These are phyloP conservation scores for Rhimphoctona megacephalus DNA, from an alignment of 2,888 invertebrate genomes.

Conservation along the genomic window DNA sequence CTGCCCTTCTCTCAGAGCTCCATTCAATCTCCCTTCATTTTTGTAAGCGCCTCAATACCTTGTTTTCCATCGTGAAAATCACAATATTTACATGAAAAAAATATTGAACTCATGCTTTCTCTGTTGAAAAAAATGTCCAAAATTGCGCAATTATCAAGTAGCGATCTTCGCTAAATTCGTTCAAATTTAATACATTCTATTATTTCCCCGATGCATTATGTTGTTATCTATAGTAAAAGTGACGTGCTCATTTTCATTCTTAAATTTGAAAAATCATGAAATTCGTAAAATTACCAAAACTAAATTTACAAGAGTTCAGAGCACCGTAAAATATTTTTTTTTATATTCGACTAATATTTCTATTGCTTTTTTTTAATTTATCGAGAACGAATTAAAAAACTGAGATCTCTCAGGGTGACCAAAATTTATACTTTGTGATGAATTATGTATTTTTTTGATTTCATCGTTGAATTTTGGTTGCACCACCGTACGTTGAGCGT, in stretches of 20 bases:
- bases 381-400: not conserved
- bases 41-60: conserved; percentile 58
- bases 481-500: too few relatives aligned
- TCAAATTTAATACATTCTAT: not conserved
- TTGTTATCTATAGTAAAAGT: not conserved
- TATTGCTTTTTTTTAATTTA: too few relatives aligned
- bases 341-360: too few relatives aligned
- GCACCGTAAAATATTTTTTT: not conserved
- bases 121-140: not conserved
- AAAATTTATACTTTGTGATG: not conserved
- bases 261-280: not conserved
- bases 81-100: conserved; percentile 41
- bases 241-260: too few relatives aligned
- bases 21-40: conserved; percentile 43
- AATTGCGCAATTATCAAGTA: not conserved
- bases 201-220: not conserved
- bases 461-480: too few relatives aligned
- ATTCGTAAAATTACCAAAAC: not conserved
- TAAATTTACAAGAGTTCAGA: not conserved
- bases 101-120: not conserved
- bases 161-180: conserved; percentile 1
- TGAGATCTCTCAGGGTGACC: not conserved
- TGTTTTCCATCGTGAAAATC: conserved; percentile 58
- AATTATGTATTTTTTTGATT: too few relatives aligned
- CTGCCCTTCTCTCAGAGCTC: not conserved